phyloP scores from a whole-genome alignment of 2,888 invertebrate genomes.

The Hypercompe scribonia region DNA sequence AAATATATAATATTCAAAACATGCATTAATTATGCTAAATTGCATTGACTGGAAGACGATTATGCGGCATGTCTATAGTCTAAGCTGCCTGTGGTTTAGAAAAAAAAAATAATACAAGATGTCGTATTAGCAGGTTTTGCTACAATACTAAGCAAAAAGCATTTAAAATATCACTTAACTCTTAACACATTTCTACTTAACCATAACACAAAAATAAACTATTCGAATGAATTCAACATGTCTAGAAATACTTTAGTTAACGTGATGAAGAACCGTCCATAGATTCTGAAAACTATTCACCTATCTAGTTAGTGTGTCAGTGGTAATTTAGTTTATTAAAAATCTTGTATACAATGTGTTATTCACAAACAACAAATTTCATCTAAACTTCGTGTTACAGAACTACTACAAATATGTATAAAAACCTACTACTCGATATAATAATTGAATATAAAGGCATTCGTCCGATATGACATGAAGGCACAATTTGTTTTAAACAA shows the following conservation, averaged over 20 bases:
- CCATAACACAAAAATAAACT: conserved; percentile 83
- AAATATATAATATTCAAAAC: not conserved
- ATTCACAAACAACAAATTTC: conserved; percentile 63
- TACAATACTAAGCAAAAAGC: conserved; percentile 59
- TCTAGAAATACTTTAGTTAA: conserved; percentile 67
- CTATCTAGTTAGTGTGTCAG: conserved; percentile 49
- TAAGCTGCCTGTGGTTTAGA: conserved; percentile 12
- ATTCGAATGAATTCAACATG: conserved; percentile 82
- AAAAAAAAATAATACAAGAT: conserved; percentile 31
- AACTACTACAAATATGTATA: conserved; percentile 74
- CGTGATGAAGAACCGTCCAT: conserved; percentile 45
- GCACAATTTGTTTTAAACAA: conserved; percentile 75
- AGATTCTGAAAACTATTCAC: conserved; percentile 40
- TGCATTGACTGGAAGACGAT: conserved; percentile 15
- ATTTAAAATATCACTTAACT: conserved; percentile 68
- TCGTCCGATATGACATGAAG: conserved; percentile 84
- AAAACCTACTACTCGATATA: conserved; percentile 75
- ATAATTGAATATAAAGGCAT: conserved; percentile 74
- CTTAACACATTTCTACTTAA: conserved; percentile 64
- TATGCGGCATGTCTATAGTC: conserved; percentile 29
- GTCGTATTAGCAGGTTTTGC: conserved; percentile 35
- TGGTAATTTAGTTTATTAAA: conserved; percentile 54
- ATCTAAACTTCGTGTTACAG: conserved; percentile 65
- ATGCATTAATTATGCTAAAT: not conserved
- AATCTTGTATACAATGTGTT: conserved; percentile 59